Evolutionary conservation across 2,888 invertebrate species (phyloP).

Genomic region (Sarcophaga subvicina): DNA sequence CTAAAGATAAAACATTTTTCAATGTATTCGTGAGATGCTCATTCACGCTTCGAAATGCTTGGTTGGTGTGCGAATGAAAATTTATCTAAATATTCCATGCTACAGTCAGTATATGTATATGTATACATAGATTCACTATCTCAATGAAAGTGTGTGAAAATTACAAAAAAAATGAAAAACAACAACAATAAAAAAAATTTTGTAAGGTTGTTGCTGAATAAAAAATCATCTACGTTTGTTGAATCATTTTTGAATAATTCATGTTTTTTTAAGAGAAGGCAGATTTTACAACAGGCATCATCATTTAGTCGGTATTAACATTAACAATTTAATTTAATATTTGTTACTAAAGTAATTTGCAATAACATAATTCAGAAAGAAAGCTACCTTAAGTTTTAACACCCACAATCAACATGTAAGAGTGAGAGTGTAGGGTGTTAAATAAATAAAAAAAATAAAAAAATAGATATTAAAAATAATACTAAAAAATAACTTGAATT

Average conservation of each 20-base stretch:
- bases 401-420: neutral
- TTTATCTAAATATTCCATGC: conserved; percentile 57
- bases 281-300: too few relatives aligned
- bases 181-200: neutral
- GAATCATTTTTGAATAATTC: neutral
- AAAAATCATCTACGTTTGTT: neutral
- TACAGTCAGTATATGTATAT: neutral
- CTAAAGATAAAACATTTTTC: conserved; percentile 35
- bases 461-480: too few relatives aligned
- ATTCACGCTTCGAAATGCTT: conserved; percentile 4
- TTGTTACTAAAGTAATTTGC: too few relatives aligned
- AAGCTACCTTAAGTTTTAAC: too few relatives aligned
- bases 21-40: conserved; percentile 44
- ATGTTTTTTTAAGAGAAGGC: neutral
- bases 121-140: conserved; percentile 30
- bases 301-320: too few relatives aligned
- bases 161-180: neutral
- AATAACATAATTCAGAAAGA: too few relatives aligned
- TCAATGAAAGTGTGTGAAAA: conserved; percentile 33
- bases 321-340: too few relatives aligned
- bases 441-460: conserved; percentile 3
- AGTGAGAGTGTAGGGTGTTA: conserved; percentile 4
- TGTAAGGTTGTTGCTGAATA: neutral
- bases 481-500: too few relatives aligned
- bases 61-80: conserved; percentile 38